Evolutionary conservation across 2,113 vertebrate species (phyloP), one percentile per base, ranked within the genome.

Genomic region (Danio rerio): DNA sequence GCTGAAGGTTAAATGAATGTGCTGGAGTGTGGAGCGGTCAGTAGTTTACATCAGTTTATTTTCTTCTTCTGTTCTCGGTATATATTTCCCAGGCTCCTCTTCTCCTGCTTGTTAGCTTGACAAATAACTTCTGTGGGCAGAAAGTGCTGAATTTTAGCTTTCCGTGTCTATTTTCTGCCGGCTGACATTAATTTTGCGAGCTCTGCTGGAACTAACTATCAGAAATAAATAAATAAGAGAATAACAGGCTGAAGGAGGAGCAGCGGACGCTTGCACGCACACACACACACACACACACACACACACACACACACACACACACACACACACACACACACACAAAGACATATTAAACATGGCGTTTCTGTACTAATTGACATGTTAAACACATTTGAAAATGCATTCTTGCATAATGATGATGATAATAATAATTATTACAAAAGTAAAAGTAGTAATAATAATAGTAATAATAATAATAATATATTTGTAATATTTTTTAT

Each of bases 21-120:
- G 31, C 31, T 31, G 31, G 31, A 31, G 31, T 31, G 31, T 31
- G 31, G 31, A 31, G 31, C 31, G 31, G 31, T 31, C 31, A 31
- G 31, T 31, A 3, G 31, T 31, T 31, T 31, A 31, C 31, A 31
- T 31, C 31, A 31, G 31, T 31, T 31, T 31, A 31, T 31, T 31
- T 31, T 31, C 31, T 31, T 31, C 31, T 31, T 31, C 31, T 31
- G 31, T 31, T 31, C 31, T 31, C 31, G 1, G 31, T 31, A 92
- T 92, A 94, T 95, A 95, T 97, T 96, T 95, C 92, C 94, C 94
- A 93, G 95, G 95, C 95, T 95, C 95, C 95, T 96, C 94, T 95
- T 92, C 95, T 94, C 94, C 96, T 98, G 94, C 97, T 98, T 98
- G 96, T 98, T 99, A 98, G 96, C 95, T 98, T 99, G 97, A 98